phyloP scores from a whole-genome alignment of 1,140 invertebrate species.

The Araneus ventricosus region DNA sequence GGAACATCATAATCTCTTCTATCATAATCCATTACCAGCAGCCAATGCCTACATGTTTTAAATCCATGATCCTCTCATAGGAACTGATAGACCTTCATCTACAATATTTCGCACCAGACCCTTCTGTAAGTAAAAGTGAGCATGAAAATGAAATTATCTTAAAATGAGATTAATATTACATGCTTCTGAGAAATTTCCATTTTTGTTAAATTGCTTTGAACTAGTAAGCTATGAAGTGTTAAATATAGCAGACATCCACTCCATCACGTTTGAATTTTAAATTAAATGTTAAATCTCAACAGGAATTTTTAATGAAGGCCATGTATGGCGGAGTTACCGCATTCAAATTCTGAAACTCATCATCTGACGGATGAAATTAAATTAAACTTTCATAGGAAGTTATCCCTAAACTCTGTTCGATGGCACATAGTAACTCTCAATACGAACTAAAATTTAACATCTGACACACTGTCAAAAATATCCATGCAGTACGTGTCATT shows the following conservation, averaged over 20 bases:
- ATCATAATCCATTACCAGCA: too few relatives aligned
- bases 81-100: too few relatives aligned
- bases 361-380: neutral
- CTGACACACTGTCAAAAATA: slow-evolving; percentile 17
- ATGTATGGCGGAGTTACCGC: neutral
- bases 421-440: neutral
- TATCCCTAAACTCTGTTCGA: neutral
- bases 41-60: too few relatives aligned
- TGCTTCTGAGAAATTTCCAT: too few relatives aligned
- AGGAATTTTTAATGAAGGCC: neutral
- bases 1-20: too few relatives aligned
- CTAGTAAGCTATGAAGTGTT: too few relatives aligned
- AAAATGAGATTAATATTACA: too few relatives aligned
- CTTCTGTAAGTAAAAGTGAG: too few relatives aligned
- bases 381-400: neutral
- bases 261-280: neutral
- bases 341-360: neutral
- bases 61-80: too few relatives aligned
- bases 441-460: neutral
- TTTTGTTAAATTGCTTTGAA: too few relatives aligned
- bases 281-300: neutral
- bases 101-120: too few relatives aligned
- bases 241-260: neutral
- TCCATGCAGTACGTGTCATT: neutral
- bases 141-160: too few relatives aligned